Percentiles rank a stretch among this genome's conserved stretches.
Conservation (phyloP, 53 echinoderm and acorn worm genomes). For the Apostichopus leukothele region DNA sequence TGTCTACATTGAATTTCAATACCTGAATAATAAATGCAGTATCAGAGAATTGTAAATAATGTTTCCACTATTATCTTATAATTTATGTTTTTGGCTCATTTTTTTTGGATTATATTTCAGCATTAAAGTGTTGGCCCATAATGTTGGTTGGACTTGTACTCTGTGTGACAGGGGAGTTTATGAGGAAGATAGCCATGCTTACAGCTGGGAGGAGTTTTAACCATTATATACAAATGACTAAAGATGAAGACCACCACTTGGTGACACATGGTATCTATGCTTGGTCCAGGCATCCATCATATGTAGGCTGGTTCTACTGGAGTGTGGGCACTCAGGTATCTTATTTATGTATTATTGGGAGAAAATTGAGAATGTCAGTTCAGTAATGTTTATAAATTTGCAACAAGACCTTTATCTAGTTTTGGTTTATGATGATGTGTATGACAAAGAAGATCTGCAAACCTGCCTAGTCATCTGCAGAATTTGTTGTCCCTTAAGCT, state of each 20-base stretch:
- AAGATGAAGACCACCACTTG: constrained; percentile 75
- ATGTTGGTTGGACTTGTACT: constrained; percentile 72
- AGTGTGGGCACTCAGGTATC: constrained; percentile 95
- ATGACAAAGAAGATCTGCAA: no score
- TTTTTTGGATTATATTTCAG: constrained; percentile 55
- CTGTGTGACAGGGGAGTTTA: constrained; percentile 74
- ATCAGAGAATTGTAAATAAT: no score
- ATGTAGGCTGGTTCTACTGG: constrained; percentile 99
- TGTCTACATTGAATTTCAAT: no score
- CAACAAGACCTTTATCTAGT: no score
- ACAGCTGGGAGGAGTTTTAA: constrained; percentile 96
- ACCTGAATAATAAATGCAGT: no score
- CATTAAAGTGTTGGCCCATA: constrained; percentile 77
- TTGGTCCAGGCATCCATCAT: constrained; percentile 96
- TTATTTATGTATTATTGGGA: no score
- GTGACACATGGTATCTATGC: constrained; percentile 91
- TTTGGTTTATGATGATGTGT: no score
- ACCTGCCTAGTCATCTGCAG: no score
- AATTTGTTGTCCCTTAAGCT: no score
- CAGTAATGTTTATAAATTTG: no score
- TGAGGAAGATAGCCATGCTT: constrained; percentile 92
- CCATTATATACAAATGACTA: constrained; percentile 89
- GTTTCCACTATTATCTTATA: no score
- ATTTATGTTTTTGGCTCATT: neutral
- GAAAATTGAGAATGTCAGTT: no score